These are phyloP conservation scores for Ericerus pela DNA, from an alignment of 1,140 invertebrate species.

Conservation along the genomic window DNA sequence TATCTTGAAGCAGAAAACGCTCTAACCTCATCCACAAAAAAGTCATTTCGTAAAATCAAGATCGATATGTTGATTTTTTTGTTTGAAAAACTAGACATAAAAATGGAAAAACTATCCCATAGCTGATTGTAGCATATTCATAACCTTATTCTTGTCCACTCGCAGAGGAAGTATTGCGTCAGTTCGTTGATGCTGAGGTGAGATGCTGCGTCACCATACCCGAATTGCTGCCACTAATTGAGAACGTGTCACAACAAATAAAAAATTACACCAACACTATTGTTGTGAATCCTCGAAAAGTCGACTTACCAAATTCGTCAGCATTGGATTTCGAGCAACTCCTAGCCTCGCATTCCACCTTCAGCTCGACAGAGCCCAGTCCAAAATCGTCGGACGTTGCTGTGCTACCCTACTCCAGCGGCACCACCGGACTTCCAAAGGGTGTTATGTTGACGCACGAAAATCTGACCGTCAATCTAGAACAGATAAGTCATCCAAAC, in stretches of 20 bases:
- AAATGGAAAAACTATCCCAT: too few relatives aligned
- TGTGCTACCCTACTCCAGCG: conserved; percentile 59
- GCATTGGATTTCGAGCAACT: conserved; percentile 38
- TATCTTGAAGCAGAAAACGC: too few relatives aligned
- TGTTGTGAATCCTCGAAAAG: conserved; percentile 43
- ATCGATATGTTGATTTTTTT: too few relatives aligned
- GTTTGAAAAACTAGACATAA: too few relatives aligned
- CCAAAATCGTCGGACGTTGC: conserved; percentile 25
- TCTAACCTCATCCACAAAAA: too few relatives aligned
- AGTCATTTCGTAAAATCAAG: too few relatives aligned
- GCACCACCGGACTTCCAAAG: conserved; percentile 81
- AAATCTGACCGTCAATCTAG: conserved; percentile 52
- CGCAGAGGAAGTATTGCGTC: conserved; percentile 48
- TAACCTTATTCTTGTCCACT: conserved; percentile 12
- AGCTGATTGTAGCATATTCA: too few relatives aligned
- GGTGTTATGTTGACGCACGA: conserved; percentile 72
- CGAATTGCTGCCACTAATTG: conserved; percentile 41
- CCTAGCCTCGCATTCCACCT: conserved; percentile 31
- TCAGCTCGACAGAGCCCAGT: conserved; percentile 16
- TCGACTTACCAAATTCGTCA: conserved; percentile 24
- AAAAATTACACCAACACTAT: conserved; percentile 57
- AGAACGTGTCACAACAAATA: conserved; percentile 36
- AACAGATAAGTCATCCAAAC: conserved; percentile 36
- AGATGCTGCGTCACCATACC: conserved; percentile 50
- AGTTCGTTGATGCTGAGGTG: conserved; percentile 49